phyloP scores from a whole-genome alignment of 2,888 invertebrate genomes.

The Stenichneumon culpator region DNA sequence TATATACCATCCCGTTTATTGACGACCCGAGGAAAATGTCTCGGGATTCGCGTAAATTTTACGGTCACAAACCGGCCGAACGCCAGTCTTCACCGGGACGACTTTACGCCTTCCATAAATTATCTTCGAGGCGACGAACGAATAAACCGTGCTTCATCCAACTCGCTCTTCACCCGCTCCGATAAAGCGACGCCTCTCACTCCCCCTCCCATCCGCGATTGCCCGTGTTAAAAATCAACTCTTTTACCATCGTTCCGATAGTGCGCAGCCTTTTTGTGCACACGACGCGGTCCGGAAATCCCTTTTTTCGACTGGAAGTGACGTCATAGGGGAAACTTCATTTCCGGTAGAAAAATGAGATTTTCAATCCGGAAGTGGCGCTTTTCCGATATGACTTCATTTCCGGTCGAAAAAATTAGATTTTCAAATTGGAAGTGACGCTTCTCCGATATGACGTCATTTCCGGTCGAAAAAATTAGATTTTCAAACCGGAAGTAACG shows the following conservation, averaged over 20 bases:
- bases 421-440: too few species aligned
- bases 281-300: too few species aligned
- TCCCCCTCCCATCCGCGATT: neutral
- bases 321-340: too few species aligned
- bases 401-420: too few species aligned
- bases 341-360: too few species aligned
- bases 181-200: conserved; percentile 16
- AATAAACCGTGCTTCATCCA: conserved; percentile 40
- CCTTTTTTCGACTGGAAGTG: too few species aligned
- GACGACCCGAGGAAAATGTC: conserved; percentile 47
- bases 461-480: too few species aligned
- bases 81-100: conserved; percentile 2
- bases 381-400: too few species aligned
- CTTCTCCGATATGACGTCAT: too few species aligned
- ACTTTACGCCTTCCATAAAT: conserved; percentile 30
- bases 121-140: conserved; percentile 36
- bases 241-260: neutral
- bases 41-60: conserved; percentile 44
- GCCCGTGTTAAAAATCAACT: neutral
- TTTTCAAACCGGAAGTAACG: too few species aligned
- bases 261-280: neutral
- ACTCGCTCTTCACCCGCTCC: neutral
- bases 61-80: conserved; percentile 6
- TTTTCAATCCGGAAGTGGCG: too few species aligned
- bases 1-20: conserved; percentile 41